phyloP scores from a whole-genome alignment of 2,888 invertebrate genomes.

The Acleris holmiana region DNA sequence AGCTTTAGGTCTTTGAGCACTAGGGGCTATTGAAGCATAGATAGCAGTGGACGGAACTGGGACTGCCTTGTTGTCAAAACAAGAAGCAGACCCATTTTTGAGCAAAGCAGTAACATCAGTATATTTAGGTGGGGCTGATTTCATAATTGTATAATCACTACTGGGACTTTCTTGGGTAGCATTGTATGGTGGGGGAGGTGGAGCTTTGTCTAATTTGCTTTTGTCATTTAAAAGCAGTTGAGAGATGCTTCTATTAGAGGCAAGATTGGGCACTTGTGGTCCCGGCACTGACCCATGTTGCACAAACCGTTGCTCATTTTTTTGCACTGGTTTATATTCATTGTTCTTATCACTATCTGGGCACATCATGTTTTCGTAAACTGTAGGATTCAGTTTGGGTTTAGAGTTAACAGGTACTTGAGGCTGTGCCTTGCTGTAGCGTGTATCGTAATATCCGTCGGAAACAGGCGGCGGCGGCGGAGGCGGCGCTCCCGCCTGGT shows the following conservation, averaged over 20 bases:
- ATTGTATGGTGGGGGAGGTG: conserved; percentile 76
- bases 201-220: conserved; percentile 76
- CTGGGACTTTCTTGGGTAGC: conserved; percentile 63
- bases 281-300: conserved; percentile 75
- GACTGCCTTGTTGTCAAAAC: conserved; percentile 74
- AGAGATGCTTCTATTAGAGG: conserved; percentile 60
- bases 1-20: conserved; percentile 81
- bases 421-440: conserved; percentile 91
- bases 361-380: conserved; percentile 81
- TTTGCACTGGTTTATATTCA: conserved; percentile 67
- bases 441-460: conserved; percentile 81
- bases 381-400: conserved; percentile 68
- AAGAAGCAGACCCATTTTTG: conserved; percentile 67
- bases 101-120: conserved; percentile 74
- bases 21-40: conserved; percentile 81
- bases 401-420: conserved; percentile 88
- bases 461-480: conserved; percentile 73
- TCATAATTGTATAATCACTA: conserved; percentile 79
- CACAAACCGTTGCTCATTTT: conserved; percentile 68
- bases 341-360: conserved; percentile 72
- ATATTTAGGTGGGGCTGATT: conserved; percentile 78
- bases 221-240: conserved; percentile 71
- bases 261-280: conserved; percentile 73
- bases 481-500: conserved; percentile 71
- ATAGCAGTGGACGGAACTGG: conserved; percentile 79